A percentile compares a stretch with the other conserved stretches of the same genome.
Evolutionary conservation across 1,140 invertebrate species (phyloP).

Genomic region (Venustaconcha ellipsiformis): DNA sequence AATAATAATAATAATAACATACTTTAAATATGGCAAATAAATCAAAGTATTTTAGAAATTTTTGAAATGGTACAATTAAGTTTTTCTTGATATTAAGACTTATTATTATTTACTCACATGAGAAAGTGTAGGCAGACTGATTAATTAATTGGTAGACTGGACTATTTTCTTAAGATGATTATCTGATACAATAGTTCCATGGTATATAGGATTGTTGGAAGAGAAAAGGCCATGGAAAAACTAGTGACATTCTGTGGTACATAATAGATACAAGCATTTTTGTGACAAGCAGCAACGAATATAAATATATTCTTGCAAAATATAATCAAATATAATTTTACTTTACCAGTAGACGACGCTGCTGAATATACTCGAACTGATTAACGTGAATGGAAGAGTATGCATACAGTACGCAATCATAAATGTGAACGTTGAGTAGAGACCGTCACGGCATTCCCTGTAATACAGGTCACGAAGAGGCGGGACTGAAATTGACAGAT

Average conservation of each 20-base stretch:
- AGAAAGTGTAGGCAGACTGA: no score
- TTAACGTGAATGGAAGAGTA: slow-evolving; percentile 45
- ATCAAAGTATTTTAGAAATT: not conserved
- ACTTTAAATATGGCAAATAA: not conserved
- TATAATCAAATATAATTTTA: not conserved
- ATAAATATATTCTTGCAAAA: no score
- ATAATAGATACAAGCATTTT: no score
- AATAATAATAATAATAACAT: not conserved
- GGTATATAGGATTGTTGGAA: no score
- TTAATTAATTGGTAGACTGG: no score
- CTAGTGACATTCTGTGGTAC: no score
- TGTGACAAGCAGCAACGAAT: no score
- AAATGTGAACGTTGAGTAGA: slow-evolving; percentile 49
- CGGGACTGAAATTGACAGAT: slow-evolving; percentile 38
- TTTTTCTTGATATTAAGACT: not conserved
- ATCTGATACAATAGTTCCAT: no score
- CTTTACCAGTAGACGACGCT: slow-evolving; percentile 54
- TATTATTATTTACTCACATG: not conserved
- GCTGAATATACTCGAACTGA: slow-evolving; percentile 42
- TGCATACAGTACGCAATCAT: slow-evolving; percentile 49
- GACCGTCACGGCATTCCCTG: slow-evolving; percentile 55
- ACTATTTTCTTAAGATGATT: no score
- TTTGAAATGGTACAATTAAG: not conserved
- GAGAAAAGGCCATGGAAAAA: no score
- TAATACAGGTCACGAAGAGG: slow-evolving; percentile 53